Evolutionary conservation across 2,797 vertebrate species (phyloP).

Genomic region (Sebastes steindachneri): DNA sequence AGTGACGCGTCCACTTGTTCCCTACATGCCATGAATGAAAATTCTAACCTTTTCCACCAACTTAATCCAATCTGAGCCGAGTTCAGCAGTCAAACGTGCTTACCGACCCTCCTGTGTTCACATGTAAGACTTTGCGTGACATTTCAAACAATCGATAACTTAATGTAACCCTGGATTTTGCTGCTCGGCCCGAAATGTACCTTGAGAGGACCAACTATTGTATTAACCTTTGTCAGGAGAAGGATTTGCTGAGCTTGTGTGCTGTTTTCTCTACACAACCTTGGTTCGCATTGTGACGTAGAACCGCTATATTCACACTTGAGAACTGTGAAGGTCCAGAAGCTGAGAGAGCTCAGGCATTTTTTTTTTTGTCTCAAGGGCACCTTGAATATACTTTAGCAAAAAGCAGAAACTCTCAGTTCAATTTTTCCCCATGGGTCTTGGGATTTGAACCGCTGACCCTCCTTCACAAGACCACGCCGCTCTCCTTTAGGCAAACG

Average conservation of each 20-base stretch:
- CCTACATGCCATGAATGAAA: background rate
- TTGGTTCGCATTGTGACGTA: background rate
- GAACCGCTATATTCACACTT: slow-evolving; percentile 9
- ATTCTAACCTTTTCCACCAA: slow-evolving; percentile 20
- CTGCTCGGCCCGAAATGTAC: slow-evolving; percentile 6
- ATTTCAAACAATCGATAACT: slow-evolving; percentile 69
- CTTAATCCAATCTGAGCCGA: slow-evolving; percentile 36
- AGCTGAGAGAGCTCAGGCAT: slow-evolving; percentile 15
- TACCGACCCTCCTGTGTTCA: slow-evolving; percentile 24
- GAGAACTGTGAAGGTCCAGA: slow-evolving; percentile 14
- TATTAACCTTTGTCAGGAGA: slow-evolving; percentile 60
- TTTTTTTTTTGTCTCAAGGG: slow-evolving; percentile 30
- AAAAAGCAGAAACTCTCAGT: slow-evolving; percentile 16
- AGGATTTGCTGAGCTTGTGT: slow-evolving; percentile 28
- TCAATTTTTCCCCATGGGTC: background rate
- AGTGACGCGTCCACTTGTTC: background rate
- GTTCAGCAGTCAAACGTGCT: slow-evolving; percentile 33
- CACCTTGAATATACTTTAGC: slow-evolving; percentile 43
- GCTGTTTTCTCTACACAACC: slow-evolving; percentile 25
- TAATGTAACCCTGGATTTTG: slow-evolving; percentile 40
- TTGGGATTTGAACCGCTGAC: slow-evolving; percentile 55
- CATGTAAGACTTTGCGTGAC: slow-evolving; percentile 40
- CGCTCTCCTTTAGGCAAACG: slow-evolving; percentile 59
- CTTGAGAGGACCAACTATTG: slow-evolving; percentile 37
- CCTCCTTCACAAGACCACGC: slow-evolving; percentile 51